Evolutionary conservation across 2,797 vertebrate genomes (phyloP), one percentile per base, ranked within the genome.

Genomic region (Ciconia nigra): DNA sequence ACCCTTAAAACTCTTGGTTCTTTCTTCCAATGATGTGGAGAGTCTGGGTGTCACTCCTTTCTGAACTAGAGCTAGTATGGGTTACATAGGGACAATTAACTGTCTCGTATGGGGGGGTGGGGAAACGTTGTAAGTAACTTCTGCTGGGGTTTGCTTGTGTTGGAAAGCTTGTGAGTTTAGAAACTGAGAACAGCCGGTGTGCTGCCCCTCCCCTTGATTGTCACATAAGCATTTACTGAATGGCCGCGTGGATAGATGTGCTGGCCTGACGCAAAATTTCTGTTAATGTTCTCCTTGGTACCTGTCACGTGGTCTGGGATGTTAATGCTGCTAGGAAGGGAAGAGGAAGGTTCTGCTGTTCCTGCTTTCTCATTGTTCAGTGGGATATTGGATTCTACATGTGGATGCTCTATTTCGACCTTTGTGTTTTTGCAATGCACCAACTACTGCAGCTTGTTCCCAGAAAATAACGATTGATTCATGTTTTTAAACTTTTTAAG

Each of bases 41-140:
- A 11, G 20, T 47, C 14, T 46, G 14, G 9, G 46, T 20, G 7
- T 55, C 2, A 3, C 22, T 80, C 11, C 33, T 54, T 51, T 44
- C 52, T 44, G 46, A 77, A 33, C 28, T n/a, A 55, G 35, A 73
- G 39, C 41, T n/a, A 14, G 13, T 21, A 39, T 22, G 33, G 35
- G 29, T 54, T 79, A 11, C 15, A 3, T 8, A 33, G 4, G 7
- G 29, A 26, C 31, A 7, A 5, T 9, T 25, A 35, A n/a, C 35
- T 61, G 9, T 42, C 35, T 42, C 3, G 0, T 59, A 20, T 19
- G 12, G 47, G 0, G 15, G 1, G 7, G 2, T 42, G 22, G 44
- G 55, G 15, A 69, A 72, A 57, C 31, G 24, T 12, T 47, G n/a
- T 72, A 33, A 31, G 4, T 63, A 19, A 42, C 18, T 51, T 80